Conservation (phyloP, 2,797 vertebrate species). For the Aulostomus chinensis region DNA sequence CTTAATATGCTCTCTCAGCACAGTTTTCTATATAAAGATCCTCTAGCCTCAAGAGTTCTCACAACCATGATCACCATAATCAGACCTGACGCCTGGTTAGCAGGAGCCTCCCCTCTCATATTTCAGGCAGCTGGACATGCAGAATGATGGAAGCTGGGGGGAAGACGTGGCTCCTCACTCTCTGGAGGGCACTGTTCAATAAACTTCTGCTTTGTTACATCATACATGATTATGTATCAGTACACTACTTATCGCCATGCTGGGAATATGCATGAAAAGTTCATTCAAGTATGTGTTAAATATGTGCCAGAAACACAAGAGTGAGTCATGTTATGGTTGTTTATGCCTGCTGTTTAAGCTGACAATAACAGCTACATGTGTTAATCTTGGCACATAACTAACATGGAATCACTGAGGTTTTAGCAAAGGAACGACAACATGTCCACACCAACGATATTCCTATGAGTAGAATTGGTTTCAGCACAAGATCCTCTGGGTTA, state of each 20-base stretch:
- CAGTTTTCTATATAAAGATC: slow-evolving; percentile 49
- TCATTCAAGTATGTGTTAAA: neutral
- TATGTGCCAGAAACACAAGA: neutral
- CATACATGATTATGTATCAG: too few species aligned
- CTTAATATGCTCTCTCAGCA: slow-evolving; percentile 16
- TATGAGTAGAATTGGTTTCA: too few species aligned
- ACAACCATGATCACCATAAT: slow-evolving; percentile 87
- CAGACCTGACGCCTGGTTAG: slow-evolving; percentile 85
- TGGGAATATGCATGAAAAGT: neutral
- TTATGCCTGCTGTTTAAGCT: neutral
- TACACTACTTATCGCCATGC: too few species aligned
- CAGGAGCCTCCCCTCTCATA: slow-evolving; percentile 75
- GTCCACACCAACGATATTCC: too few species aligned
- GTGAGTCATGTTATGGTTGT: neutral
- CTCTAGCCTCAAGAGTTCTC: slow-evolving; percentile 76
- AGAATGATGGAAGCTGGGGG: slow-evolving; percentile 52
- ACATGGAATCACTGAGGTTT: too few species aligned
- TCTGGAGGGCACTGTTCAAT: slow-evolving; percentile 30
- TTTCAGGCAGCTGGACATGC: slow-evolving; percentile 80
- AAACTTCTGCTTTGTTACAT: slow-evolving; percentile 7
- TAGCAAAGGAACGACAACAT: too few species aligned
- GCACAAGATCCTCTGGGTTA: too few species aligned
- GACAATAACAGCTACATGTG: too few species aligned
- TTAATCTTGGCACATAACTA: too few species aligned
- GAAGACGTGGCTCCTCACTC: slow-evolving; percentile 40